A percentile compares a stretch with the other conserved stretches of the same genome.
Evolutionary conservation across 2,113 vertebrate species (phyloP).

Genomic region (Hyla sarda): DNA sequence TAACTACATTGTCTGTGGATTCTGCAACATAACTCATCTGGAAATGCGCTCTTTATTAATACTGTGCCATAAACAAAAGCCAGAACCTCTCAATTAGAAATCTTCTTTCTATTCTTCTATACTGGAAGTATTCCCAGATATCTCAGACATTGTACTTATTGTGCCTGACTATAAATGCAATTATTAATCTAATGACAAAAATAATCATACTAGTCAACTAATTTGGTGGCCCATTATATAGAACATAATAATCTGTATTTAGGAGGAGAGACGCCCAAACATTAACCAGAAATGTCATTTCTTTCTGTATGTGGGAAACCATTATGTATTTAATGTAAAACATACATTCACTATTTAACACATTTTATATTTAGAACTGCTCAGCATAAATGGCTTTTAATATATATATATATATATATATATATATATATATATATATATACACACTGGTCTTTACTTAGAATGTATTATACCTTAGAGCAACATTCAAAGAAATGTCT

Average conservation of each 20-base stretch:
- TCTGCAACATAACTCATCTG: constrained; percentile 3
- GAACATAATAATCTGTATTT: constrained; percentile 8
- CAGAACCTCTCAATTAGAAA: neutral
- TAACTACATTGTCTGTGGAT: neutral
- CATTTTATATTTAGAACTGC: neutral
- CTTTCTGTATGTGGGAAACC: neutral
- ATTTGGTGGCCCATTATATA: neutral
- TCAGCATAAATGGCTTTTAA: too few relatives aligned
- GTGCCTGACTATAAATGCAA: neutral
- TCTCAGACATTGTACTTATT: neutral
- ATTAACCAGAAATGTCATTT: neutral
- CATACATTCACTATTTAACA: neutral
- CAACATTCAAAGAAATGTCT: too few relatives aligned
- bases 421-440: too few relatives aligned
- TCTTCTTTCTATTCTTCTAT: neutral
- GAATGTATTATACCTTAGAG: too few relatives aligned
- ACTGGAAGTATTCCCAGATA: constrained; percentile 19
- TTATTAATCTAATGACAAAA: constrained; percentile 15
- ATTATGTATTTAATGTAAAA: neutral
- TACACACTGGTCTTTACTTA: too few relatives aligned
- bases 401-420: too few relatives aligned
- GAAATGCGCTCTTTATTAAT: neutral
- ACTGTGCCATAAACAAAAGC: constrained; percentile 4
- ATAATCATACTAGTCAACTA: constrained; percentile 2
- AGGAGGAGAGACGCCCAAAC: neutral